Base-by-base conservation (phyloP, 1,140 invertebrate species). In the Hycleus cichorii region DNA sequence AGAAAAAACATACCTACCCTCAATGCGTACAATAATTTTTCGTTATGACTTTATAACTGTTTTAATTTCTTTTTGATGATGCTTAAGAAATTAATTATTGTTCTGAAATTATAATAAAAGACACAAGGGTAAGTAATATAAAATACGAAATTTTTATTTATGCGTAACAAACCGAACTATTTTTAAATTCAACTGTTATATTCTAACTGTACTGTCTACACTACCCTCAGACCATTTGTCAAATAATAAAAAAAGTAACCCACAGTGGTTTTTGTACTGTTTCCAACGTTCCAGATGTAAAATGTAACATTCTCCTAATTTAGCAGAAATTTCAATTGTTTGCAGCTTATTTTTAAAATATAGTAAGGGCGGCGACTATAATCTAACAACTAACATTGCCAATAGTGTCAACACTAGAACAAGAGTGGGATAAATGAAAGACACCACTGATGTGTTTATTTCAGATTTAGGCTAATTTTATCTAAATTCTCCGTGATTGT, bases 41-140 rank as follows among this genome's bases (percentile, higher is more conserved):
- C 59, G 62, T 64, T 64, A 64, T 53, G 59, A 62, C 59, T 64
- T 64, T 64, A 51, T 64, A 64, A 62, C 63, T 59, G 60, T 62
- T 64, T 64, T 64, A 64, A 64, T 64, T 62, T 59, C 59, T 64
- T 64, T 62, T 59, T 62, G 63, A 64, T 64, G 62, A 56, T 59
- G 60, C 60, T 64, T 62, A 64, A 62, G 57, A 64, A 60, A 61
- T 61, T 62, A 60, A 52, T 62, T 64, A 56, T 57, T 62, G 51
- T 61, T 59, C 56, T 62, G 63, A 56, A 64, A 64, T 64, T 62
- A 62, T 61, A 64, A 62, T 62, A 52, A 51, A 62, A 47, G 7
- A 43, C 49, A 52, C 47, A 49, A 48, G 52, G 51, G 52, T 54
- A 54, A 55, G 51, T 44, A 55, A 45, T 45, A 45, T 45, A 52